A percentile compares a stretch with the other conserved stretches of the same genome.
Conservation (phyloP, 2,888 invertebrate species). For the Spicauda simplicius region DNA sequence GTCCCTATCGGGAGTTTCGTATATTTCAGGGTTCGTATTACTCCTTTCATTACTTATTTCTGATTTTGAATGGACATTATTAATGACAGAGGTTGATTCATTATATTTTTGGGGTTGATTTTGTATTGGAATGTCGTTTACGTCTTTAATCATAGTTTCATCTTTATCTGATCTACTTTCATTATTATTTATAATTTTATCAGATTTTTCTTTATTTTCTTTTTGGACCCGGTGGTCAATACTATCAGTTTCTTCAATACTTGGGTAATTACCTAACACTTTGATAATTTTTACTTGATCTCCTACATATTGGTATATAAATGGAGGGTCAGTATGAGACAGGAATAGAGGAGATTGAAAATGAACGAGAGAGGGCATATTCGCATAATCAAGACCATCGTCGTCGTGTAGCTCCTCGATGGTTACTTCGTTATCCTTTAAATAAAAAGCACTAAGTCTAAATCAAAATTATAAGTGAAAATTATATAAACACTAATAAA, state of each 20-base stretch:
- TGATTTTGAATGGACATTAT: background rate
- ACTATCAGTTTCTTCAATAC: conserved; percentile 59
- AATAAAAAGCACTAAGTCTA: conserved; percentile 80
- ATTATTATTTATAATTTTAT: conserved; percentile 3
- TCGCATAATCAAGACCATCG: conserved; percentile 74
- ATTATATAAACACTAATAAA: conserved; percentile 63
- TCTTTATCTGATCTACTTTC: background rate
- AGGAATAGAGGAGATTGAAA: conserved; percentile 66
- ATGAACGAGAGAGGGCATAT: conserved; percentile 77
- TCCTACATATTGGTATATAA: conserved; percentile 76
- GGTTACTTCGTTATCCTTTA: conserved; percentile 82
- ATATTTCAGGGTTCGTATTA: conserved; percentile 4
- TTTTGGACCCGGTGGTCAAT: conserved; percentile 61
- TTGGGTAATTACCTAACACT: conserved; percentile 72
- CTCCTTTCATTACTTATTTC: conserved; percentile 6
- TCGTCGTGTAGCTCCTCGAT: conserved; percentile 81
- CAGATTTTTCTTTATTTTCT: conserved; percentile 38
- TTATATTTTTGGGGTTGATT: conserved; percentile 37
- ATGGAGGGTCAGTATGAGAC: conserved; percentile 76
- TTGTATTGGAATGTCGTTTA: conserved; percentile 37
- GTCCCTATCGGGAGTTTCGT: conserved; percentile 31
- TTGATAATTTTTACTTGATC: conserved; percentile 75
- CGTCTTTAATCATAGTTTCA: conserved; percentile 19
- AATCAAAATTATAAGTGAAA: conserved; percentile 60
- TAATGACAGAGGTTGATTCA: background rate